Percentiles rank a stretch among this genome's conserved stretches.
phyloP scores from a whole-genome alignment of 1,140 invertebrate species.

The Aradophagus sp. region DNA sequence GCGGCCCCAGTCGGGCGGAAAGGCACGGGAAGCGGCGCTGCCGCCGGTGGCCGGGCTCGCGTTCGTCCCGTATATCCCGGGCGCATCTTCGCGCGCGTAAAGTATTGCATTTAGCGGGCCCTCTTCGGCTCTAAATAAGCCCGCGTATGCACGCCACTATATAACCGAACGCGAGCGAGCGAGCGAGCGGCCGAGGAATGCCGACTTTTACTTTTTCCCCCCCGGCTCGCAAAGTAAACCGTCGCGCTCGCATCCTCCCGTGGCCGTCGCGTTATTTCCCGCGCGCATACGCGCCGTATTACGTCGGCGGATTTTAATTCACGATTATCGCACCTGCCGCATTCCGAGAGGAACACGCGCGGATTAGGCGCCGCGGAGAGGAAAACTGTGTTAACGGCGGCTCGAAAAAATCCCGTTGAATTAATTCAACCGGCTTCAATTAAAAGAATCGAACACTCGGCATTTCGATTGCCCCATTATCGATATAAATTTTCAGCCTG shows the following conservation, averaged over 20 bases:
- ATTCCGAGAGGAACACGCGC: constrained; percentile 42
- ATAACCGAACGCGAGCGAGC: constrained; percentile 24
- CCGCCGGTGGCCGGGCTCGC: too few relatives aligned
- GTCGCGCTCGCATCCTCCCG: constrained; percentile 50
- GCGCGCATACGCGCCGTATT: constrained; percentile 28
- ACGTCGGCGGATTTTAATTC: constrained; percentile 49
- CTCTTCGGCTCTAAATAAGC: constrained; percentile 53
- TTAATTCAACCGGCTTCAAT: constrained; percentile 37
- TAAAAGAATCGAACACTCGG: constrained; percentile 20
- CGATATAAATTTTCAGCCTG: constrained; percentile 19
- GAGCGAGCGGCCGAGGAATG: constrained; percentile 53
- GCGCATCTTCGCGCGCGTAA: constrained; percentile 51
- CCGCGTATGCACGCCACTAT: constrained; percentile 48
- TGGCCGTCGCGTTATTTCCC: constrained; percentile 47
- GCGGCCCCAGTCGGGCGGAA: constrained; percentile 38
- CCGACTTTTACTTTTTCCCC: constrained; percentile 63
- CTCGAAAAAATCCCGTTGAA: constrained; percentile 25
- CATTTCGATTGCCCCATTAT: constrained; percentile 27
- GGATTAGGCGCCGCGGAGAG: constrained; percentile 50
- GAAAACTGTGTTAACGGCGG: constrained; percentile 51
- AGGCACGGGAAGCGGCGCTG: constrained; percentile 40
- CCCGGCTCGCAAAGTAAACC: constrained; percentile 53
- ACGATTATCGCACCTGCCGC: constrained; percentile 40
- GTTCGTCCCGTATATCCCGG: constrained; percentile 35
- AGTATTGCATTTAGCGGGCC: constrained; percentile 51